Percentiles rank a stretch among this genome's conserved stretches.
Conservation (phyloP, 1,140 invertebrate genomes). For the Neelides sp. region DNA sequence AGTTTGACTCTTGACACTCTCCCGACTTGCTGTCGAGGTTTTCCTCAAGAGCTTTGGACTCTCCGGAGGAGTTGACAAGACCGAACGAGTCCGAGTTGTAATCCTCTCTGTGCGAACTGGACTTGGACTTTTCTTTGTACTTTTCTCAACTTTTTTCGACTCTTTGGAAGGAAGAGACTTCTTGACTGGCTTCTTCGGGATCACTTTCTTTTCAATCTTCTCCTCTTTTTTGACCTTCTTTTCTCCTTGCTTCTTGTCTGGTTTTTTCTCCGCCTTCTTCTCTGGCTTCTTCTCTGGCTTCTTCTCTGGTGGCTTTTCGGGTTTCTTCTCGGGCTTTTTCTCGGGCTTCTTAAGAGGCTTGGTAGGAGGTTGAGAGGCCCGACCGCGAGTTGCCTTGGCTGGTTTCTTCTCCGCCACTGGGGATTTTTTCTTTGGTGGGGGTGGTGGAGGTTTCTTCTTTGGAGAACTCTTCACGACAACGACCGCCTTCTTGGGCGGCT, state of each 20-base stretch:
- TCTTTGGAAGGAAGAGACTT: too few relatives aligned
- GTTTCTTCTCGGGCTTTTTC: too few relatives aligned
- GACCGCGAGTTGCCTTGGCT: background rate
- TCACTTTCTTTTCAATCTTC: background rate
- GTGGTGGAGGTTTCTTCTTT: too few relatives aligned
- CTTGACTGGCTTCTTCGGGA: too few relatives aligned
- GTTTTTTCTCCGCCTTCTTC: background rate
- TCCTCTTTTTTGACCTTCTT: constrained; percentile 8
- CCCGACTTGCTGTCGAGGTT: too few relatives aligned
- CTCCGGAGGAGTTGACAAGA: too few relatives aligned
- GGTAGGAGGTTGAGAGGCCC: constrained; percentile 1
- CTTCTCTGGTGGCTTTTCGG: constrained; percentile 2
- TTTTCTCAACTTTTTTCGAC: background rate
- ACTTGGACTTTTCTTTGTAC: background rate
- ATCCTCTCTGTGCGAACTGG: background rate
- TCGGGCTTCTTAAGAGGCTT: background rate
- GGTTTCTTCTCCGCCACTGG: too few relatives aligned
- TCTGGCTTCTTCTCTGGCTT: background rate
- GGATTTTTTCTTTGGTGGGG: too few relatives aligned
- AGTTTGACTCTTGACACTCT: too few relatives aligned
- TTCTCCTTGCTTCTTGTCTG: constrained; percentile 5
- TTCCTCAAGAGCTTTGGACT: too few relatives aligned
- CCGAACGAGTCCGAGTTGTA: constrained; percentile 18
- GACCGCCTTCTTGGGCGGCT: background rate
- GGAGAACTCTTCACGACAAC: background rate